Base-by-base conservation (phyloP, 2,888 invertebrate species). In the Exocentrus adspersus region DNA sequence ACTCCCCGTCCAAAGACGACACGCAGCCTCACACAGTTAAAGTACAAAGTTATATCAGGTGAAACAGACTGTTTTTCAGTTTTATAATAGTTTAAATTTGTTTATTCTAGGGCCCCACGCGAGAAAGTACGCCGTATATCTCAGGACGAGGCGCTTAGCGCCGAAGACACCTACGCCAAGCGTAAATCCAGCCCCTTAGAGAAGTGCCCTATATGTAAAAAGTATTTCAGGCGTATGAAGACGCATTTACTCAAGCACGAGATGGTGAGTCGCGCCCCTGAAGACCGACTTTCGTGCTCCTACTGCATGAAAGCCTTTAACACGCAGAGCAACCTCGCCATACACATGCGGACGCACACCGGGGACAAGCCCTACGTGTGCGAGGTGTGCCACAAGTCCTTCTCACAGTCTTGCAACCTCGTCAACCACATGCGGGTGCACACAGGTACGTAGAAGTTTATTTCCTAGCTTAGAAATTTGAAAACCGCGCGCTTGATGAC, bases 161-260 rank as follows among this genome's bases (percentile, higher is more conserved):
- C 71, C 20, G 74, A 72, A 41, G 77, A 78, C 60, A 76, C 79
- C 5, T 78, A 78, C 60, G 65, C 77, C 16, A 78, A 77, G 70
- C 72, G 81, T 37, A 81, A 78, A 77, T 80, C 81, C 3, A 77
- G 77, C 53, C 82, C 82, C 14, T 69, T 83, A 58, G 79, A 81
- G 73, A 81, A 81, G 64, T 83, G 83, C 67, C 82, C 81, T 6
- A 75, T 82, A 51, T 83, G 83, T 69, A 82, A 81, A 72, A 81
- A 82, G 65, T 79, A 66, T 63, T 83, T 81, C 77, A 81, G 72
- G 73, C 78, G 69, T 78, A 85, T 78, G 84, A 84, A 76, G 79
- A 85, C 78, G 62, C 82, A 86, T 69, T 80, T 86, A 4, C 69
- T 79, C 21, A 84, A 82, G 71, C 83, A 83, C 62, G 77, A 78